Conservation (phyloP, 2,797 vertebrate genomes). For the Cephalopachus bancanus region DNA sequence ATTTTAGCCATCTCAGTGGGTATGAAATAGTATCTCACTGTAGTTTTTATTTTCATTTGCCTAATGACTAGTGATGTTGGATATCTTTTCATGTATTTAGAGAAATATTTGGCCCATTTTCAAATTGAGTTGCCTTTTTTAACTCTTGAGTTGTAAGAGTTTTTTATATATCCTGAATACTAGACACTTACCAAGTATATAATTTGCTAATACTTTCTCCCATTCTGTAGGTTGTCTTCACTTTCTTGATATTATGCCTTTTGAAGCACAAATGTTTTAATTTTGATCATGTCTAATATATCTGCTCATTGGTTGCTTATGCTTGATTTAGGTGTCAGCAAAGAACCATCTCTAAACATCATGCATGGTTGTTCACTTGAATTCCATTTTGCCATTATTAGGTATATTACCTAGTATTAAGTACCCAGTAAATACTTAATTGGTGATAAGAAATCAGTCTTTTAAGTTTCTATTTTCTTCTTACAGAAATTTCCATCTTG, state of each 20-base stretch:
- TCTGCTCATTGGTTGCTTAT: background rate
- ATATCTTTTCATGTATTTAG: background rate
- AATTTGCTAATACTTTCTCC: conserved; percentile 38
- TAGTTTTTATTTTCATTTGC: conserved; percentile 21
- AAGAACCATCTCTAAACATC: conserved; percentile 50
- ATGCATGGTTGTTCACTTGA: background rate
- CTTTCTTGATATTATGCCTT: background rate
- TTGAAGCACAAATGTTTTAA: conserved; percentile 48
- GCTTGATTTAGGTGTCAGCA: conserved; percentile 38
- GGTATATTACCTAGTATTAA: conserved; percentile 13
- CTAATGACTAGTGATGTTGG: conserved; percentile 10
- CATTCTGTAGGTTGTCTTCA: background rate
- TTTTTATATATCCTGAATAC: background rate
- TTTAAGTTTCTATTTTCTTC: conserved; percentile 33
- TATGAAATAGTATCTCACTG: background rate
- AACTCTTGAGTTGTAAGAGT: conserved; percentile 16
- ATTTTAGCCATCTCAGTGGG: background rate
- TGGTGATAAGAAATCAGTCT: conserved; percentile 28
- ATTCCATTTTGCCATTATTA: conserved; percentile 37
- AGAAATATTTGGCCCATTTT: conserved; percentile 45
- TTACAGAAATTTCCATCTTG: conserved; percentile 82
- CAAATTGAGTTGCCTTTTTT: background rate
- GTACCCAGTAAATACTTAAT: conserved; percentile 39
- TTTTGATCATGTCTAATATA: background rate
- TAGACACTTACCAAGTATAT: background rate